Evolutionary conservation across 2,888 invertebrate species (phyloP).

Genomic region (Heliconius sara): DNA sequence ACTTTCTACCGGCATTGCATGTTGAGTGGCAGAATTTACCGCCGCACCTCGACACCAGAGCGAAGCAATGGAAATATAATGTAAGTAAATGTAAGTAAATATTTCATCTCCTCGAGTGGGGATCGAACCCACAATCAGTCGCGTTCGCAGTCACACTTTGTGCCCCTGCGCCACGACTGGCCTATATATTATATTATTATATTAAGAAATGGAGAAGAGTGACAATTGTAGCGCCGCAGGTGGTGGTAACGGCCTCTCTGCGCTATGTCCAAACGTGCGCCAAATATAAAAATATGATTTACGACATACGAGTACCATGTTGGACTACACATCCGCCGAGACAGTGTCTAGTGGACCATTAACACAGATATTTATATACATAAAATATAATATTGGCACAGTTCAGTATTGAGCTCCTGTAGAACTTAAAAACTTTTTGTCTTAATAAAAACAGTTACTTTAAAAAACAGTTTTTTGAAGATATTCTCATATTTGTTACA

Average conservation of each 20-base stretch:
- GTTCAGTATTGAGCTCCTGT: not conserved
- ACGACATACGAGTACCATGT: slow-evolving; percentile 56
- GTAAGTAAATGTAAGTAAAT: too few species aligned
- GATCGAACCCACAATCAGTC: too few species aligned
- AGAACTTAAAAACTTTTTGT: not conserved
- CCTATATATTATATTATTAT: too few species aligned
- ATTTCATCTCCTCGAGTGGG: too few species aligned
- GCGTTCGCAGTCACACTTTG: too few species aligned
- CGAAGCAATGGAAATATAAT: too few species aligned
- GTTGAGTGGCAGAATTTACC: too few species aligned
- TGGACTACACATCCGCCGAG: slow-evolving; percentile 65
- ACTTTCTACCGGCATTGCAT: too few species aligned
- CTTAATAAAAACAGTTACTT: not conserved
- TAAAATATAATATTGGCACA: slow-evolving; percentile 35
- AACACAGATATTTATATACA: slow-evolving; percentile 54
- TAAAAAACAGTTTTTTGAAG: not conserved
- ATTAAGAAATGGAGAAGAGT: slow-evolving; percentile 68
- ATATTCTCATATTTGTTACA: not conserved
- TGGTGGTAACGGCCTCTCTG: slow-evolving; percentile 74
- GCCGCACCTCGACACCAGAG: too few species aligned
- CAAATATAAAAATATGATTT: slow-evolving; percentile 80
- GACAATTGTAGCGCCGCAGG: slow-evolving; percentile 79
- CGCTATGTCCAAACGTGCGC: slow-evolving; percentile 64
- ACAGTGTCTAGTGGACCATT: slow-evolving; percentile 61
- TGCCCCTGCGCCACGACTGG: too few species aligned